Conservation (phyloP, 2,888 invertebrate species). For the Aphodius granarius region DNA sequence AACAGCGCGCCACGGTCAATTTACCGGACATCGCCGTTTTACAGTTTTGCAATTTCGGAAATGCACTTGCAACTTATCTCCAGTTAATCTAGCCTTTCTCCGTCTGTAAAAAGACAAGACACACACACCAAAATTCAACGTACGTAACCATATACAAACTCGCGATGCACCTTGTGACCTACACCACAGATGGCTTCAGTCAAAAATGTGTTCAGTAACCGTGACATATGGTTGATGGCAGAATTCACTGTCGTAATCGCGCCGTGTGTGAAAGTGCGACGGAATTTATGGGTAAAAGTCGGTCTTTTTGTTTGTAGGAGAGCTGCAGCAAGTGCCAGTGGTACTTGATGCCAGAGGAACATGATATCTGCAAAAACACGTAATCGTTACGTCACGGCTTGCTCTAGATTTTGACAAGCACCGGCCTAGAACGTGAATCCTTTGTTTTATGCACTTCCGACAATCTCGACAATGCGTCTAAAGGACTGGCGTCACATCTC, state of each 20-base stretch:
- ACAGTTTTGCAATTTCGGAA: not conserved
- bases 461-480: not conserved
- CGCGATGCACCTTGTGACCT: not conserved
- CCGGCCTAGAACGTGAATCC: not conserved
- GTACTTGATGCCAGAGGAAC: not conserved
- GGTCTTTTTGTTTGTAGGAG: not conserved
- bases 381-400: not conserved
- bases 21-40: not conserved
- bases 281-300: slow-evolving; percentile 5
- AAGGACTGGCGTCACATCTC: not conserved
- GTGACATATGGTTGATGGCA: slow-evolving; percentile 1
- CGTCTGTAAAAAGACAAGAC: no score
- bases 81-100: no score
- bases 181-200: not conserved
- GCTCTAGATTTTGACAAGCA: not conserved
- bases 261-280: slow-evolving; percentile 3
- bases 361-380: not conserved
- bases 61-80: not conserved
- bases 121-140: no score
- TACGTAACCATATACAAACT: no score
- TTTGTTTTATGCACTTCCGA: not conserved
- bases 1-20: not conserved
- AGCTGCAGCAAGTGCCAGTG: not conserved
- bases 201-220: not conserved
- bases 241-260: not conserved